Evolutionary conservation across 2,113 vertebrate genomes (phyloP), one percentile per base, ranked within the genome.

Genomic region (Tetraodon nigroviridis): DNA sequence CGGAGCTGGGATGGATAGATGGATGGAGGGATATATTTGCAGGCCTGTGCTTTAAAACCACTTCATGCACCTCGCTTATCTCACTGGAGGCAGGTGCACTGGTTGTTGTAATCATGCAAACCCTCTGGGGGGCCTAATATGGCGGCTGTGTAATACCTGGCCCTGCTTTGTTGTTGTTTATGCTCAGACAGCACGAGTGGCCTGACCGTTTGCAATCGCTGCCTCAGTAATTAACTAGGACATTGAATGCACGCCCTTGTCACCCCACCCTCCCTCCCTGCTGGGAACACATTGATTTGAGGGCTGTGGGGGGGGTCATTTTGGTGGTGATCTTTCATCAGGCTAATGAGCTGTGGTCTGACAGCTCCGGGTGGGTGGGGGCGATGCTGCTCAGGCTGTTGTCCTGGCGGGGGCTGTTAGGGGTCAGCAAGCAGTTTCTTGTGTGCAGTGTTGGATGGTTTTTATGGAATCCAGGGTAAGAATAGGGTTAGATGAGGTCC

Each of bases 101-200:
- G 80, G 83, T 84, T 84, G 83, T 71, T 73, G 78, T 87, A 87
- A 89, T 89, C 86, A 89, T 81, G 5, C 55, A 61, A 67, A 27
- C 57, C 71, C 80, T 85, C 47, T 50, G 57, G 68, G 68, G 80
- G 55, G 51, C 55, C 67, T 62, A 69, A 76, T 62, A 66, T 74
- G 48, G 76, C 78, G 51, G 60, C 71, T 17, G 54, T 58, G 58
- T 77, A 83, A 83, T 86, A 83, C 82, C 79, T 84, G 77, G 37
- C 81, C 78, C 68, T 73, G 69, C 73, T 84, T 71, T 80, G 73
- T 55, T 59, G 75, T 84, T 85, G 82, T 87, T 84, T 83, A 82
- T 48, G 63, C 79, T 78, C 41, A 56, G 59, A 67, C 76, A 71
- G 49, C 63, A 83, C 64, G 82, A 87, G 87, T 80, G 78, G 65